Percentiles rank a stretch among this genome's conserved stretches.
Conservation (phyloP, 2,888 invertebrate species). For the Temnothorax ravouxi region DNA sequence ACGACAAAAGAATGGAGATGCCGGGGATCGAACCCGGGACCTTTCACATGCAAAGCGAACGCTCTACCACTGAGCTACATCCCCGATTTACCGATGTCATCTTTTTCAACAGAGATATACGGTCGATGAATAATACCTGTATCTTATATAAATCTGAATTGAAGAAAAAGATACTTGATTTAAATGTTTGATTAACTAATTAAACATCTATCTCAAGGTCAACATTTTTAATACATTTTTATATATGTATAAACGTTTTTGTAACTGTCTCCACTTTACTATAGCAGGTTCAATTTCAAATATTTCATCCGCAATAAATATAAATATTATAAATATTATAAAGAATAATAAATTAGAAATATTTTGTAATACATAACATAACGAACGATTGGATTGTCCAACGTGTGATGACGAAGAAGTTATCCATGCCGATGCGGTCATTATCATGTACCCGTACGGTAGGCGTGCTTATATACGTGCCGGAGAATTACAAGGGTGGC, state of each 20-base stretch:
- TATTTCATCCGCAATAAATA: not conserved
- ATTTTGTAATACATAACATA: not conserved
- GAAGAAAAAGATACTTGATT: not conserved
- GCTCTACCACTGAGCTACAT: constrained; percentile 99
- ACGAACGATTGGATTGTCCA: not conserved
- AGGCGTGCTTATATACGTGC: constrained; percentile 77
- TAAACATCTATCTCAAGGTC: not conserved
- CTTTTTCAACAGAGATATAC: not conserved
- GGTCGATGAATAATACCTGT: not conserved
- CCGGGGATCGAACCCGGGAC: constrained; percentile 99
- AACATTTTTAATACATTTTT: not conserved
- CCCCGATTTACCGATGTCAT: constrained; percentile 86
- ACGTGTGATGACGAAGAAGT: constrained; percentile 25
- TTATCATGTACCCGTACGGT: constrained; percentile 65
- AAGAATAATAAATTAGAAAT: not conserved
- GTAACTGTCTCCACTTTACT: not conserved
- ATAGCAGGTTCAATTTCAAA: not conserved
- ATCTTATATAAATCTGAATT: not conserved
- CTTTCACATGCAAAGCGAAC: constrained; percentile 99
- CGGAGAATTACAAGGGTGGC: constrained; percentile 81
- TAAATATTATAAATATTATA: not conserved
- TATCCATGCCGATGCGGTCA: constrained; percentile 60
- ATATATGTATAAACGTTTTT: not conserved
- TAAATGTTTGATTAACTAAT: constrained; percentile 6
- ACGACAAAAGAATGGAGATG: constrained; percentile 90